These are phyloP conservation scores for Brachionichthys hirsutus DNA, from an alignment of 2,113 vertebrate genomes.

Conservation along the genomic window DNA sequence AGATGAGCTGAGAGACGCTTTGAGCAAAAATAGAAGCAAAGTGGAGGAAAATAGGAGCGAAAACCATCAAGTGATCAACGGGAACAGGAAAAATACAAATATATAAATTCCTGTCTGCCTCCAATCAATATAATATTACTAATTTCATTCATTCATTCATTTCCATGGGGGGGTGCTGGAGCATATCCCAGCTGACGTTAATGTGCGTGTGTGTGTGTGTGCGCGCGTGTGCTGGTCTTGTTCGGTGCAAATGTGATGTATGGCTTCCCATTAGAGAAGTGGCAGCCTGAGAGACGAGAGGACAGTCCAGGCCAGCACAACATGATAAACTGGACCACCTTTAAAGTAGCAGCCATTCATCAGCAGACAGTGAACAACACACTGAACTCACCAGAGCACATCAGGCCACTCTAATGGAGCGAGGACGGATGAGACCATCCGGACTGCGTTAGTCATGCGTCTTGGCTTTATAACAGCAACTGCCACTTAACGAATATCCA, in stretches of 20 bases:
- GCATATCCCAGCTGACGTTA: too few relatives aligned
- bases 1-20: neutral
- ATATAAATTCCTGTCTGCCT: too few relatives aligned
- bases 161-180: too few relatives aligned
- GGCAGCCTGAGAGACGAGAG: conserved; percentile 62
- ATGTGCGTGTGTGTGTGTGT: too few relatives aligned
- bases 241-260: conserved; percentile 51
- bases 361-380: conserved; percentile 35
- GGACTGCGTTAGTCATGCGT: neutral
- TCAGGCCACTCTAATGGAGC: conserved; percentile 1
- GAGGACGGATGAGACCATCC: conserved; percentile 7
- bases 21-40: conserved; percentile 11
- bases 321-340: conserved; percentile 63
- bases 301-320: conserved; percentile 40
- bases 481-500: too few relatives aligned
- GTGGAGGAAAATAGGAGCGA: conserved; percentile 1
- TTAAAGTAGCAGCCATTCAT: conserved; percentile 58
- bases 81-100: too few relatives aligned
- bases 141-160: too few relatives aligned
- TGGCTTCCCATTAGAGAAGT: conserved; percentile 52
- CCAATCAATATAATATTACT: too few relatives aligned
- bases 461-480: too few relatives aligned
- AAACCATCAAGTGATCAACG: conserved; percentile 9
- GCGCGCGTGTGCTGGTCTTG: too few relatives aligned
- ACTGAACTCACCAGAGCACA: conserved; percentile 24